Evolutionary conservation across 2,797 vertebrate genomes (phyloP).

Genomic region (Eulemur coronatus): DNA sequence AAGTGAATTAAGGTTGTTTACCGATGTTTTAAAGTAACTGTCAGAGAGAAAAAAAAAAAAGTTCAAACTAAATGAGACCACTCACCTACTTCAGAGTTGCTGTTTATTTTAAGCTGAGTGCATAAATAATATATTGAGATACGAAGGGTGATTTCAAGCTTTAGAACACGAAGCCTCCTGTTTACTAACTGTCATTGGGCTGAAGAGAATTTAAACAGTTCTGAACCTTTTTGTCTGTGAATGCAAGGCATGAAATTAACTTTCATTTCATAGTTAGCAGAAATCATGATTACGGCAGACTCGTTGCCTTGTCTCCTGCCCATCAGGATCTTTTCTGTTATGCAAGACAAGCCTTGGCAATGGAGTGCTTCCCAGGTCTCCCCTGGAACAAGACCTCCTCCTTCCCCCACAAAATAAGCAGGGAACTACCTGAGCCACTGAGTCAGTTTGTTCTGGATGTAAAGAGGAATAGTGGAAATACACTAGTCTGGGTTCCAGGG

Average conservation of each 20-base stretch:
- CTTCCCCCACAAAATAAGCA: neutral
- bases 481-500: neutral
- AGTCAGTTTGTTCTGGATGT: neutral
- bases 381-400: neutral
- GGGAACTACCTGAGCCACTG: neutral
- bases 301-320: slow-evolving; percentile 51
- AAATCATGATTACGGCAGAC: slow-evolving; percentile 63
- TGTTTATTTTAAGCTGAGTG: slow-evolving; percentile 74
- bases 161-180: slow-evolving; percentile 59
- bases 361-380: neutral
- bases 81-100: slow-evolving; percentile 71
- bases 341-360: slow-evolving; percentile 25
- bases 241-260: slow-evolving; percentile 79
- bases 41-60: slow-evolving; percentile 57
- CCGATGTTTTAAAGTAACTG: slow-evolving; percentile 77
- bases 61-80: slow-evolving; percentile 58
- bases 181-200: slow-evolving; percentile 76
- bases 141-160: slow-evolving; percentile 73
- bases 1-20: slow-evolving; percentile 79
- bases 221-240: slow-evolving; percentile 74
- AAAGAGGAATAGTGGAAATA: neutral
- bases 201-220: slow-evolving; percentile 77
- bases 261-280: slow-evolving; percentile 75
- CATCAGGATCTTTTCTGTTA: slow-evolving; percentile 51
- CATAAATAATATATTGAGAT: slow-evolving; percentile 78